phyloP scores from a whole-genome alignment of 1,140 invertebrate species.

The Cydia splendana region DNA sequence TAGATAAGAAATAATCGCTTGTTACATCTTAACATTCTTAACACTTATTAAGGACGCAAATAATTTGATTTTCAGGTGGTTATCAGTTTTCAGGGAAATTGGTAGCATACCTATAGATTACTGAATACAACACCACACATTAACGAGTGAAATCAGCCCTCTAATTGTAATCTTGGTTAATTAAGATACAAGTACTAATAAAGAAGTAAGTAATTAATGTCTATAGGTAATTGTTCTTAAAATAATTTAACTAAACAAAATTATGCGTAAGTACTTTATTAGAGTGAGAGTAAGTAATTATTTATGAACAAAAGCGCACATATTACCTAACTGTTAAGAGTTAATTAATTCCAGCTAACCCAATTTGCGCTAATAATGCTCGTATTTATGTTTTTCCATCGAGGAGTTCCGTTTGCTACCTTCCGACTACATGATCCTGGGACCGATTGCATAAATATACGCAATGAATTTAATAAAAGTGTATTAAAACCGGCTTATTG shows the following conservation, averaged over 20 bases:
- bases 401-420: too few species aligned
- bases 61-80: too few species aligned
- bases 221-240: background rate
- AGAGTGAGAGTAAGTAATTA: slow-evolving; percentile 16
- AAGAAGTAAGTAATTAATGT: slow-evolving; percentile 12
- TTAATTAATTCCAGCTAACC: slow-evolving; percentile 16
- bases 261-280: slow-evolving; percentile 16
- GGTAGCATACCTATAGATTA: too few species aligned
- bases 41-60: too few species aligned
- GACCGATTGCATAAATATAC: too few species aligned
- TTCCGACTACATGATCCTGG: too few species aligned
- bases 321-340: background rate
- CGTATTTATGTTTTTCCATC: background rate
- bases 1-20: slow-evolving; percentile 18
- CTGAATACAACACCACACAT: too few species aligned
- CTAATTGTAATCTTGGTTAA: background rate
- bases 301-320: slow-evolving; percentile 19
- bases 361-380: slow-evolving; percentile 19
- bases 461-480: too few species aligned
- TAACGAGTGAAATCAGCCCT: background rate
- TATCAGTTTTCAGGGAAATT: too few species aligned
- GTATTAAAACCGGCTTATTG: too few species aligned
- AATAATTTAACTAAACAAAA: slow-evolving; percentile 15
- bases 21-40: too few species aligned
- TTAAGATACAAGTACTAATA: background rate